Evolutionary conservation across 2,888 invertebrate species (phyloP), one percentile per base, ranked within the genome.

Genomic region (Gymnosoma rotundatum): DNA sequence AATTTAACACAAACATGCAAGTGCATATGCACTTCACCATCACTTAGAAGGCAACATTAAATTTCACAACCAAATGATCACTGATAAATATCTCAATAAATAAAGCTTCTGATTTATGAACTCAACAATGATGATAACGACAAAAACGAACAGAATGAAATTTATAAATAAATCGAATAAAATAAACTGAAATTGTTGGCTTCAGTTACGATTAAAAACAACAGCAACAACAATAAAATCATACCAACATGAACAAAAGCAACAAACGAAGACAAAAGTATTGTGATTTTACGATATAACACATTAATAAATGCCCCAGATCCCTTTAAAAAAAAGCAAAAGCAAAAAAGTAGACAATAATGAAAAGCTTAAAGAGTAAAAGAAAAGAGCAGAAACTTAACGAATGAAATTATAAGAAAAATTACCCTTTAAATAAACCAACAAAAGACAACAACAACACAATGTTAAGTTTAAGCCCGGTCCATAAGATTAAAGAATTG

Each of bases 91-190:
- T 86, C 86, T 83, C 81, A 86, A 81, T 80, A 78, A 74, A 83
- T 81, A 78, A 83, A 83, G 86, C 83, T 86, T 78, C 83, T 86
- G 83, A 86, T 86, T 86, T 86, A 86, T 86, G 81, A 78, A 83
- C 83, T 81, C 78, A 73, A 74, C 86, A 81, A 75, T 78, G 70
- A 81, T 74, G 85, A 83, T 83, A 84, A 80, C 63, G 60, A 80
- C 66, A 52, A 72, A 25, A 56, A 67, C 45, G 48, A 69, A 78
- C 76, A 76, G 36, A 79, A 78, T 52, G 32, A 78, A 69, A 78
- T 54, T 66, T 73, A 52, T 25, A 66, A 79, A 70, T 83, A 79
- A 84, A 73, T 56, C 76, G 67, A 76, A 80, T 67, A 52, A 73
- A 76, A 75, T 70, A 70, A 81, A 72, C 48, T 61, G 38, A 78